These are phyloP conservation scores for Didymodactylos carnosus DNA, from an alignment of 2,888 invertebrate species.

Conservation along the genomic window DNA sequence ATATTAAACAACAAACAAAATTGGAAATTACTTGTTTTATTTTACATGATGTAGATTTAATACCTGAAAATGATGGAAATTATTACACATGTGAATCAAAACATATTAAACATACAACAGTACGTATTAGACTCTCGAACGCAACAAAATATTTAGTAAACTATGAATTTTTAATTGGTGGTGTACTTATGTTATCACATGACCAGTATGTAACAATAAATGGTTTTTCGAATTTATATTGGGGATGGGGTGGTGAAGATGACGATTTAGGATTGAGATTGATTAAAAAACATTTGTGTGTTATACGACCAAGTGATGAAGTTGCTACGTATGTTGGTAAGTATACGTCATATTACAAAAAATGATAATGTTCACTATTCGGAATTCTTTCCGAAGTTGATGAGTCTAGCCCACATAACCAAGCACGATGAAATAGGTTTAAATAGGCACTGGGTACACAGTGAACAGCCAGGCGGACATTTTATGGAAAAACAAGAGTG, in stretches of 20 bases:
- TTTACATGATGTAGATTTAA: slow-evolving; percentile 13
- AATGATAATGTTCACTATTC: no score
- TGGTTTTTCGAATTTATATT: slow-evolving; percentile 14
- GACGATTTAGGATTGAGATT: slow-evolving; percentile 10
- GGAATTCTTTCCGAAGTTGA: no score
- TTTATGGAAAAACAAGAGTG: no score
- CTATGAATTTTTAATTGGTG: slow-evolving; percentile 11
- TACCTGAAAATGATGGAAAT: slow-evolving; percentile 53
- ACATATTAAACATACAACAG: slow-evolving; percentile 3
- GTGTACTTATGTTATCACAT: slow-evolving; percentile 1
- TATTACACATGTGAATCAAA: slow-evolving; percentile 52
- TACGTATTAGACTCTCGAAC: neutral
- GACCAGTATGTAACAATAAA: slow-evolving; percentile 4
- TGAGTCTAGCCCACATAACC: no score
- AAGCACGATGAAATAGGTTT: no score
- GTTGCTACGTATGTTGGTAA: neutral
- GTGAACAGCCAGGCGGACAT: no score
- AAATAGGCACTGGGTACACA: no score
- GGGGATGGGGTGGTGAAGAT: slow-evolving; percentile 13
- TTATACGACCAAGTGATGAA: slow-evolving; percentile 1
- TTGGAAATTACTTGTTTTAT: slow-evolving; percentile 4
- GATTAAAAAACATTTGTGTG: neutral
- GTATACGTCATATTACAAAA: no score
- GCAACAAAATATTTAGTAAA: neutral
- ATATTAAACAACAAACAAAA: neutral